phyloP scores from a whole-genome alignment of 2,113 vertebrate genomes.

The Grammomys surdaster region DNA sequence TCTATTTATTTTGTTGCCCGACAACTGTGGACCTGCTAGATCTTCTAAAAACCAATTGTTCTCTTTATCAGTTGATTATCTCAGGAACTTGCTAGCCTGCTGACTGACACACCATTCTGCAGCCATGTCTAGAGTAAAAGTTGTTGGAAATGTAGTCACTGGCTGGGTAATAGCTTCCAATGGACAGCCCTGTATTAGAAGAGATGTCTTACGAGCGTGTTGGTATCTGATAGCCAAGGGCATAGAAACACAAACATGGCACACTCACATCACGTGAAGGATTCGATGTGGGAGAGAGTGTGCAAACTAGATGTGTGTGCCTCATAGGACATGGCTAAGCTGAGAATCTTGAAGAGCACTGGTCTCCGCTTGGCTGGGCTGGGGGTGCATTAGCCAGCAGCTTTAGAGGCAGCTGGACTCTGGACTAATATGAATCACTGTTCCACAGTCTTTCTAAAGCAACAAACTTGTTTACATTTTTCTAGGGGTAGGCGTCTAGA shows the following conservation, averaged over 20 bases:
- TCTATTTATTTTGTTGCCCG: not conserved
- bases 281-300: not conserved
- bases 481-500: not conserved
- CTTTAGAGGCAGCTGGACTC: not conserved
- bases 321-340: not conserved
- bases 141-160: not conserved
- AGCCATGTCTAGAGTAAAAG: not conserved
- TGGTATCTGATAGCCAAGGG: not conserved
- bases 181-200: not conserved
- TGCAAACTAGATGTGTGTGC: not conserved
- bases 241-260: not conserved
- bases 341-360: accelerated
- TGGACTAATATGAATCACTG: not conserved
- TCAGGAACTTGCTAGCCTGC: not conserved
- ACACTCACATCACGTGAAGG: not conserved
- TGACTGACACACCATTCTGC: not conserved
- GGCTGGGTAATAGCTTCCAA: not conserved
- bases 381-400: not conserved
- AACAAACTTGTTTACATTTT: not conserved
- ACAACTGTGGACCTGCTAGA: not conserved
- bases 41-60: not conserved
- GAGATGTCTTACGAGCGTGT: not conserved
- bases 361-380: not conserved
- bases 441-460: not conserved
- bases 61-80: not conserved